Evolutionary conservation across 2,888 invertebrate species (phyloP).

Genomic region (Eilema griseolum): DNA sequence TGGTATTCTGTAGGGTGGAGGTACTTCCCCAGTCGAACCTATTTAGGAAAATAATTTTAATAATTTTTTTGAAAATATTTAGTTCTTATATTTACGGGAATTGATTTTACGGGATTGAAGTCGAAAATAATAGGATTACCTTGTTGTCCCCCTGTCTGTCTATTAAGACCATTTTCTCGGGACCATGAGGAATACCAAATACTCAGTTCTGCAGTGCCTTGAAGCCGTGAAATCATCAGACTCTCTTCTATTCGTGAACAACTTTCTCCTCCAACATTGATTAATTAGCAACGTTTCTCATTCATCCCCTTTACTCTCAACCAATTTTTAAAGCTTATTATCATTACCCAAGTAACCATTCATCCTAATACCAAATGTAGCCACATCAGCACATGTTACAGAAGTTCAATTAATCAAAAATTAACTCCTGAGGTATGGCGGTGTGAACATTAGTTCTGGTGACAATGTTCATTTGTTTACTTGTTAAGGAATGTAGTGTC

Average conservation of each 20-base stretch:
- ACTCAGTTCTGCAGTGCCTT: too few species aligned
- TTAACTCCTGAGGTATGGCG: slow-evolving; percentile 35
- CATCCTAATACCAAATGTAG: slow-evolving; percentile 26
- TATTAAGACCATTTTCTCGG: too few species aligned
- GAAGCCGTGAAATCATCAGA: too few species aligned
- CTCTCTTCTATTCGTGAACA: neutral
- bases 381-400: slow-evolving; percentile 31
- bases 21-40: too few species aligned
- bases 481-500: slow-evolving; percentile 46
- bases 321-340: slow-evolving; percentile 20
- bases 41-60: too few species aligned
- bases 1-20: too few species aligned
- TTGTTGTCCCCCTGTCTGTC: too few species aligned
- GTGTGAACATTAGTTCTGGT: slow-evolving; percentile 64
- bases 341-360: slow-evolving; percentile 15
- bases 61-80: too few species aligned
- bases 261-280: neutral
- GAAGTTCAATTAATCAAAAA: slow-evolving; percentile 48
- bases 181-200: too few species aligned
- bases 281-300: slow-evolving; percentile 8
- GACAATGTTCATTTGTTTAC: slow-evolving; percentile 71
- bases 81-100: too few species aligned
- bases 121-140: too few species aligned
- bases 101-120: too few species aligned
- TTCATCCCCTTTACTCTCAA: neutral